Percentiles rank a stretch among this genome's conserved stretches.
Conservation (phyloP, 2,888 invertebrate genomes). For the Andrena marginata region DNA sequence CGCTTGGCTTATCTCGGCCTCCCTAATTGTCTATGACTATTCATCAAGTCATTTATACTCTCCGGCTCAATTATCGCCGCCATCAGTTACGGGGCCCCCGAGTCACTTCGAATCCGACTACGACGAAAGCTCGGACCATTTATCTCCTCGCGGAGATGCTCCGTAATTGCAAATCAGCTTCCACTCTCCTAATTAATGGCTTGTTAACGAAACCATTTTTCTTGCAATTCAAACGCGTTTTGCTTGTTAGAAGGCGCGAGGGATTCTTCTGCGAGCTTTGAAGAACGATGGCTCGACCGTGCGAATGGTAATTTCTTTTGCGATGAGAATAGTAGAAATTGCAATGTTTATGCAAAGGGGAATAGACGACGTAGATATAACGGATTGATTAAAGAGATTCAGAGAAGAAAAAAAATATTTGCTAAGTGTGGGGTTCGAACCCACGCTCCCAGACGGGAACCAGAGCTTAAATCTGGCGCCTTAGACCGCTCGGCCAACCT, state of each 20-base stretch:
- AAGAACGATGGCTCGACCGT: neutral
- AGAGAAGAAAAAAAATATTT: slow-evolving; percentile 78
- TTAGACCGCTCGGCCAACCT: slow-evolving; percentile 90
- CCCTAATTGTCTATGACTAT: slow-evolving; percentile 79
- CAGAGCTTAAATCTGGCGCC: slow-evolving; percentile 90
- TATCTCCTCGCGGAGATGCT: slow-evolving; percentile 60
- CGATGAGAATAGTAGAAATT: neutral
- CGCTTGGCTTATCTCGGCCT: slow-evolving; percentile 66
- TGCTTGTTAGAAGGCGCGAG: neutral
- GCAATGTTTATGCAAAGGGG: neutral
- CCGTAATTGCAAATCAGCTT: slow-evolving; percentile 46
- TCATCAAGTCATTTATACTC: slow-evolving; percentile 79
- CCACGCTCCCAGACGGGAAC: slow-evolving; percentile 89
- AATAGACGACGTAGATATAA: too few relatives aligned
- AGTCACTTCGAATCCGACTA: slow-evolving; percentile 66
- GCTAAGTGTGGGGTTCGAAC: slow-evolving; percentile 90
- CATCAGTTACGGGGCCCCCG: slow-evolving; percentile 69
- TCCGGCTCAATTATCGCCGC: slow-evolving; percentile 75
- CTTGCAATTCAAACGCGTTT: neutral
- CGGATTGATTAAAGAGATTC: neutral
- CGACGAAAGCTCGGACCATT: slow-evolving; percentile 62
- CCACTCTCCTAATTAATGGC: slow-evolving; percentile 40
- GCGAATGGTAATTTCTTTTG: neutral
- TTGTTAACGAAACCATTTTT: slow-evolving; percentile 42
- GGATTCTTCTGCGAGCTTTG: neutral